Evolutionary conservation across 1,140 invertebrate species (phyloP), one percentile per base, ranked within the genome.

Genomic region (Zaprionus lachaisei): DNA sequence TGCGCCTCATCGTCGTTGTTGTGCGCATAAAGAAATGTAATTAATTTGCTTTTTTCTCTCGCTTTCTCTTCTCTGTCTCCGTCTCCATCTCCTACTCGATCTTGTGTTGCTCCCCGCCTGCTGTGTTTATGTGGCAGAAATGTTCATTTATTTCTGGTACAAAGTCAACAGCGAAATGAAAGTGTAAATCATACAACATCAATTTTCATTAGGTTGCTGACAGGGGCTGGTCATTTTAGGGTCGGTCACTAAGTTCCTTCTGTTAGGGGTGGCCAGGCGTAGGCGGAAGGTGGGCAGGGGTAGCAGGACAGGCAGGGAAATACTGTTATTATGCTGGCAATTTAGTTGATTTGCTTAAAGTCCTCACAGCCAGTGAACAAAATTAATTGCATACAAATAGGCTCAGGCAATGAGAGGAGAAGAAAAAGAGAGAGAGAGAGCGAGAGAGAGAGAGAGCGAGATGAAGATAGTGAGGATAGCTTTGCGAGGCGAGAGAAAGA

Each of bases 141-240:
- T 80, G 77, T 73, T 73, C 65, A 80, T 86, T 85, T 85, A 47
- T 79, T 79, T 82, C 9, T 28, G 67, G 55, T 56, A 14, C 31
- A 56, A 56, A 73, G 57, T 68, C 63, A 84, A 85, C 76, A 80
- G 51, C 80, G 62, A 60, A 68, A 75, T 69, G 80, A 83, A 75
- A 87, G 81, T 87, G 78, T 87, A 89, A 89, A 89, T 87, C 84
- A 87, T 87, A 84, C 81, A 84, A 81, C 84, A 87, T 87, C 78
- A 89, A 89, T 87, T 87, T 87, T 79, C 85, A 87, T 87, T 87
- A 89, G 78, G 49, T 55, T 55, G 64, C 41, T 81, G 83, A 87
- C 83, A 87, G 78, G 78, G 74, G 64, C 28, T 79, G 74, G 62
- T 41, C 70, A 81, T 56, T 78, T 72, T 22, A 17, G 54, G 73